Percentiles rank a stretch among this genome's conserved stretches.
Conservation (phyloP, 2,797 vertebrate genomes). For the Acanthurus lineatus region DNA sequence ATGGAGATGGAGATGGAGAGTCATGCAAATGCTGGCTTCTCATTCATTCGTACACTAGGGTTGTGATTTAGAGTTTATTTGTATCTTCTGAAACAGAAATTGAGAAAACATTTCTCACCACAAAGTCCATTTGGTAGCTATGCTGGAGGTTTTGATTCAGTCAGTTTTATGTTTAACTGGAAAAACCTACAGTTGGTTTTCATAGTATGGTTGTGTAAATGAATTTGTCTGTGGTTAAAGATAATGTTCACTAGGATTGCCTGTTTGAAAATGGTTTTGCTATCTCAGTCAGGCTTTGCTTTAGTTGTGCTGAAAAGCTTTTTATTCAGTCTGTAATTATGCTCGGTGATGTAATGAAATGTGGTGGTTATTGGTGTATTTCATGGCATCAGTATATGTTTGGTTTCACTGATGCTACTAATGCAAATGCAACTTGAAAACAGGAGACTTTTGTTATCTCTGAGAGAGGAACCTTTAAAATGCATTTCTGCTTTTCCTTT, state of each 20-base stretch:
- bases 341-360: background rate
- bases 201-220: background rate
- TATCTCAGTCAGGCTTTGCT: background rate
- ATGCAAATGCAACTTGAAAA: background rate
- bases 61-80: background rate
- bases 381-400: background rate
- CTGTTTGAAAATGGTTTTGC: background rate
- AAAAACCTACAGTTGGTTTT: background rate
- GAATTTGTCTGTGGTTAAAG: background rate
- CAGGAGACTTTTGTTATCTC: background rate
- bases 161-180: background rate
- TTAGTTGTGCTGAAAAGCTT: background rate
- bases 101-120: background rate
- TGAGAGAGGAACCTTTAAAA: background rate
- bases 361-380: background rate
- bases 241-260: background rate
- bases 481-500: background rate
- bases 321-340: background rate
- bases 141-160: background rate
- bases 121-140: background rate
- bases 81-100: background rate
- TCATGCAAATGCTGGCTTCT: background rate
- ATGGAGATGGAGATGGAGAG: background rate
- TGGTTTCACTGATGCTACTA: background rate
- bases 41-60: background rate